Percentiles rank a stretch among this genome's conserved stretches.
Conservation (phyloP, 1,140 invertebrate species). For the Aphaenogaster rudis region DNA sequence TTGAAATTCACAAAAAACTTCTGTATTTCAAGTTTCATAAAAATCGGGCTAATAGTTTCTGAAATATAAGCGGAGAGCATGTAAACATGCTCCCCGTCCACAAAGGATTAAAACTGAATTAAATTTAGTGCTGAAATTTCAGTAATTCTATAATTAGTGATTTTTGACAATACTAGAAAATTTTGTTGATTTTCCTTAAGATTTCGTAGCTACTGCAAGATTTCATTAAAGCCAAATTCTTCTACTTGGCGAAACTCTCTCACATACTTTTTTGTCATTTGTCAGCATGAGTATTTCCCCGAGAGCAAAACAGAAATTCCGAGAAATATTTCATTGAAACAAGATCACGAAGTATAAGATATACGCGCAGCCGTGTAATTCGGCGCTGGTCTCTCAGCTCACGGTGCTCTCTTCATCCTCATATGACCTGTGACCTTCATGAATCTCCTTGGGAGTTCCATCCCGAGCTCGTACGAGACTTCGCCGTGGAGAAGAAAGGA, state of each 20-base stretch:
- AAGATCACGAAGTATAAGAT: constrained; percentile 57
- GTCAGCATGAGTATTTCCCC: neutral
- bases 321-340: constrained; percentile 12
- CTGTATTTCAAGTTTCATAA: too few relatives aligned
- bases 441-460: constrained; percentile 55
- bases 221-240: constrained; percentile 8
- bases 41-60: too few relatives aligned
- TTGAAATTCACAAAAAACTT: too few relatives aligned
- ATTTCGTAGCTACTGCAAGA: neutral
- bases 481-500: constrained; percentile 46
- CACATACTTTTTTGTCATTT: neutral
- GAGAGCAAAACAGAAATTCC: neutral
- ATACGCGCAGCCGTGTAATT: constrained; percentile 81
- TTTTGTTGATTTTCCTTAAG: neutral
- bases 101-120: neutral
- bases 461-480: constrained; percentile 38
- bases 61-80: too few relatives aligned
- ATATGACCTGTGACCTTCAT: constrained; percentile 80
- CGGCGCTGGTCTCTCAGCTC: constrained; percentile 73
- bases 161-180: neutral
- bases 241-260: neutral
- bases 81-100: too few relatives aligned
- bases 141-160: neutral
- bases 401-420: constrained; percentile 79
- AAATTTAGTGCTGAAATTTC: neutral